A percentile compares a stretch with the other conserved stretches of the same genome.
These are phyloP conservation scores for Fragum whitleyi DNA, from an alignment of 2,888 invertebrate species.

Conservation along the genomic window DNA sequence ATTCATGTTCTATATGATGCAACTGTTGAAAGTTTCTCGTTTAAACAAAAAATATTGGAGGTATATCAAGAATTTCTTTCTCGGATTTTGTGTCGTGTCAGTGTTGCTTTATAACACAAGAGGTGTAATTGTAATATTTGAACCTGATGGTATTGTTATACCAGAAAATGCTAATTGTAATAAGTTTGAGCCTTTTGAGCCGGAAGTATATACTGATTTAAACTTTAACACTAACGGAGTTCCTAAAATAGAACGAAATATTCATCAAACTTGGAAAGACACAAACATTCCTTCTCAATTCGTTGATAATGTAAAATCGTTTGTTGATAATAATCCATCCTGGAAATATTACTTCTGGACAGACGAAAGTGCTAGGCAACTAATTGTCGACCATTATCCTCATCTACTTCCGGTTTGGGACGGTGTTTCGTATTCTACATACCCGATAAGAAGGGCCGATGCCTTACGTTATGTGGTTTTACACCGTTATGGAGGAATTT, in stretches of 20 bases:
- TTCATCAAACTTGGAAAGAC: constrained; percentile 78
- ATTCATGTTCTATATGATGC: not conserved
- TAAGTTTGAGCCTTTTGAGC: constrained; percentile 14
- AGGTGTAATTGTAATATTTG: not conserved
- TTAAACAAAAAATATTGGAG: not conserved
- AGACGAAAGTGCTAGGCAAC: constrained; percentile 74
- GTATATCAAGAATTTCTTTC: not conserved
- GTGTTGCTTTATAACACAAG: not conserved
- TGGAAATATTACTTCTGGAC: constrained; percentile 84
- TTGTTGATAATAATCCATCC: constrained; percentile 75
- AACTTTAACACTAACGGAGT: not conserved
- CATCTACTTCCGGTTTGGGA: constrained; percentile 72
- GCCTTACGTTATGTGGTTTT: constrained; percentile 80
- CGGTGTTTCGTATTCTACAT: constrained; percentile 65
- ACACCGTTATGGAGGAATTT: constrained; percentile 80
- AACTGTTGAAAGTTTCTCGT: not conserved
- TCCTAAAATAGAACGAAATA: constrained; percentile 47
- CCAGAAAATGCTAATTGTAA: not conserved
- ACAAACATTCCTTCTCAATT: constrained; percentile 68
- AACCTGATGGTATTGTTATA: not conserved
- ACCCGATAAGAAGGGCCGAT: constrained; percentile 77
- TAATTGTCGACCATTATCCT: constrained; percentile 76
- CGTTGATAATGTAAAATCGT: constrained; percentile 75
- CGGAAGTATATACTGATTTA: constrained; percentile 16
- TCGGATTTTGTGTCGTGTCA: not conserved